Conservation (phyloP, 2,888 invertebrate species). For the Seladonia tumulorum region DNA sequence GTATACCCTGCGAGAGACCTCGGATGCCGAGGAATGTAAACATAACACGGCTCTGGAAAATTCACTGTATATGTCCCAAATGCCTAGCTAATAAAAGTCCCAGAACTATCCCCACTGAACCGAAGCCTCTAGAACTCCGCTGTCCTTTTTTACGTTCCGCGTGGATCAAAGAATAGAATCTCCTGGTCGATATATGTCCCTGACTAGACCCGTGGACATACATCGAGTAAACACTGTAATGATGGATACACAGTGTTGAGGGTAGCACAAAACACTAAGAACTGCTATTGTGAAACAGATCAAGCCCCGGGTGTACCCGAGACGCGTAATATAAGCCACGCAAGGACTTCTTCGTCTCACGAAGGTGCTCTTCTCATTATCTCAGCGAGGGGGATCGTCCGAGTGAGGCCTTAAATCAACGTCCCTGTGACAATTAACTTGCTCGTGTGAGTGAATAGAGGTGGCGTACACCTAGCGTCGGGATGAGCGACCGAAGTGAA, state of each 20-base stretch:
- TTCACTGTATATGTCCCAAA: too few relatives aligned
- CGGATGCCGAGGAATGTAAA: too few relatives aligned
- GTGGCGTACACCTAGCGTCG: slow-evolving; percentile 66
- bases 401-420: slow-evolving; percentile 72
- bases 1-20: too few relatives aligned
- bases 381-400: slow-evolving; percentile 65
- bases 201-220: too few relatives aligned
- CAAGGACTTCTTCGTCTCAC: slow-evolving; percentile 50
- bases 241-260: background rate
- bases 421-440: slow-evolving; percentile 76
- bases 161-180: too few relatives aligned
- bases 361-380: slow-evolving; percentile 66
- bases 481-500: slow-evolving; percentile 75
- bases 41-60: too few relatives aligned
- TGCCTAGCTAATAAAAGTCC: too few relatives aligned
- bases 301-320: slow-evolving; percentile 24
- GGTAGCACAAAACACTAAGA: slow-evolving; percentile 11
- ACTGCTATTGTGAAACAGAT: slow-evolving; percentile 38
- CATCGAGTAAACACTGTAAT: too few relatives aligned
- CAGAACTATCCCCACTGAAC: too few relatives aligned
- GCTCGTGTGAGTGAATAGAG: slow-evolving; percentile 74
- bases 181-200: too few relatives aligned
- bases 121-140: too few relatives aligned
- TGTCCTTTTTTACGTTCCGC: too few relatives aligned
- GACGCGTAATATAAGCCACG: slow-evolving; percentile 61